phyloP scores from a whole-genome alignment of 2,888 invertebrate genomes.

The Aelia acuminata region DNA sequence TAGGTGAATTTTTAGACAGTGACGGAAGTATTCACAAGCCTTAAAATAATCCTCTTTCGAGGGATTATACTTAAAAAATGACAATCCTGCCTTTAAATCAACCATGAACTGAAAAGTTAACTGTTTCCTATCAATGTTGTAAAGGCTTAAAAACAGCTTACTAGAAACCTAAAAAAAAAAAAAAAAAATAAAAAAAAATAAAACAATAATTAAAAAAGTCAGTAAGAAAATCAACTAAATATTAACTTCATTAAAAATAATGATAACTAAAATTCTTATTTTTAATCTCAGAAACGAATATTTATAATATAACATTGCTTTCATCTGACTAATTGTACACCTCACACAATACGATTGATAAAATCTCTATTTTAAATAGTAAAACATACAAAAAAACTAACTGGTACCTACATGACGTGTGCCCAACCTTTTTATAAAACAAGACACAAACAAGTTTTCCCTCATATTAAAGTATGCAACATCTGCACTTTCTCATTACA shows the following conservation, averaged over 20 bases:
- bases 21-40: conserved; percentile 35
- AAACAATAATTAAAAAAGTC: neutral
- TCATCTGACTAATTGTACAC: neutral
- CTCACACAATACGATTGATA: neutral
- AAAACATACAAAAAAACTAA: neutral
- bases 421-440: too few relatives aligned
- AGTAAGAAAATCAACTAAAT: neutral
- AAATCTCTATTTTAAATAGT: neutral
- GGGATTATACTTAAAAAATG: neutral
- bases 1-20: neutral
- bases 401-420: neutral
- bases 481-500: too few relatives aligned
- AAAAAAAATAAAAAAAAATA: neutral
- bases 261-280: neutral
- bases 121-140: neutral
- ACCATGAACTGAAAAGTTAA: neutral
- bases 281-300: neutral
- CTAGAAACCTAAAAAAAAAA: neutral
- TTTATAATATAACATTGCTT: neutral
- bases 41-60: conserved; percentile 33
- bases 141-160: conserved; percentile 29
- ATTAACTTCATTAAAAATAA: neutral
- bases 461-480: too few relatives aligned
- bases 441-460: too few relatives aligned
- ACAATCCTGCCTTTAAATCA: conserved; percentile 4